phyloP scores from a whole-genome alignment of 2,113 vertebrate species.

The Catagonus wagneri region DNA sequence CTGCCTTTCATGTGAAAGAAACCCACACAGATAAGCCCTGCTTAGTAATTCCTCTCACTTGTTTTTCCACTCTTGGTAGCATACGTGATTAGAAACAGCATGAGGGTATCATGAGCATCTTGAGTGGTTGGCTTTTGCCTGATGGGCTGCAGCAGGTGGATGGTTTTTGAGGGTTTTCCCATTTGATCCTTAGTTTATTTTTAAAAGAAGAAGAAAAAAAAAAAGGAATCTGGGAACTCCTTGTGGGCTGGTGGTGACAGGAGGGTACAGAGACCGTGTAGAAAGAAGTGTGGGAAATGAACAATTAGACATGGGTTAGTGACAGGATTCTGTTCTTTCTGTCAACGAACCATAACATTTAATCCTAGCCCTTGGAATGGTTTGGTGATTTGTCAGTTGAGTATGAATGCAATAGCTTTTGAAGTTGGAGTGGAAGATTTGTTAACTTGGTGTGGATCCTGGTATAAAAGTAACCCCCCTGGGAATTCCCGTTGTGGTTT shows the following conservation, averaged over 20 bases:
- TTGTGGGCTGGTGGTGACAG: background rate
- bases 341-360: constrained; percentile 83
- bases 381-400: constrained; percentile 71
- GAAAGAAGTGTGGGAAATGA: constrained; percentile 74
- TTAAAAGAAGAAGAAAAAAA: too few species aligned
- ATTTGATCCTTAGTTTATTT: background rate
- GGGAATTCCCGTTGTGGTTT: too few species aligned
- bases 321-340: constrained; percentile 82
- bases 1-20: background rate
- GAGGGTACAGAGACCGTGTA: constrained; percentile 53
- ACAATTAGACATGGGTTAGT: constrained; percentile 69
- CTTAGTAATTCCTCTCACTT: background rate
- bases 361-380: constrained; percentile 71
- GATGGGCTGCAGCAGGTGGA: background rate
- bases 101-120: background rate
- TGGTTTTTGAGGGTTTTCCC: background rate
- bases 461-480: too few species aligned
- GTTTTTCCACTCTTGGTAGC: background rate
- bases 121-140: too few species aligned
- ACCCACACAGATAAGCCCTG: background rate
- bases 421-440: constrained; percentile 78
- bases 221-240: background rate
- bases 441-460: constrained; percentile 58
- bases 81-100: background rate
- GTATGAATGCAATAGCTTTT: constrained; percentile 80